phyloP scores from a whole-genome alignment of 2,113 vertebrate species.

The Sialia sialis region DNA sequence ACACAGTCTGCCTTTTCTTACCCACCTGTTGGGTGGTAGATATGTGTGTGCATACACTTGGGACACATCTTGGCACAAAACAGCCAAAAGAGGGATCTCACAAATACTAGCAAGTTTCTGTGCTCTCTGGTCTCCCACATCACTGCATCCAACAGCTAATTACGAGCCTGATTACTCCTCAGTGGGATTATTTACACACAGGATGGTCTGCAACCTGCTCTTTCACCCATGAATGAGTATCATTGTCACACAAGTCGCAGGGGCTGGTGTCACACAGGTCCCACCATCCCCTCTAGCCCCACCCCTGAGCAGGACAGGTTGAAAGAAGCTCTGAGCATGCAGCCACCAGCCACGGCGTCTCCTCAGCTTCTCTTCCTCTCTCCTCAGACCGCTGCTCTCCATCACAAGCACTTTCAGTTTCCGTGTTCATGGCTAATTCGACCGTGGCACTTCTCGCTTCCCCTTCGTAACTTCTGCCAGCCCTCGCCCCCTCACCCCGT shows the following conservation, averaged over 20 bases:
- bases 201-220: neutral
- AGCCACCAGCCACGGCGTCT: neutral
- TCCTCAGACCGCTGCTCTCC: neutral
- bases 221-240: neutral
- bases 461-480: conserved; percentile 2
- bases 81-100: neutral
- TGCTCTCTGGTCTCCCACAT: neutral
- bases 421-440: conserved; percentile 15
- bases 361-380: neutral
- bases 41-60: neutral
- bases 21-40: neutral
- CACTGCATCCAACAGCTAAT: neutral
- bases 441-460: conserved; percentile 27
- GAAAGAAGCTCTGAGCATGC: neutral
- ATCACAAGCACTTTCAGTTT: conserved; percentile 44
- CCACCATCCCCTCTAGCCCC: neutral
- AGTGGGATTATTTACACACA: neutral
- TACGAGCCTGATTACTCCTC: neutral
- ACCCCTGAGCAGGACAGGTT: neutral
- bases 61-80: neutral
- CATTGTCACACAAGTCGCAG: neutral
- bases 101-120: neutral
- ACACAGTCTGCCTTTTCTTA: neutral
- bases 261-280: neutral
- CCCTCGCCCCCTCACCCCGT: neutral